Conservation (phyloP, 2,888 invertebrate species). For the Ptychoptera contaminata region DNA sequence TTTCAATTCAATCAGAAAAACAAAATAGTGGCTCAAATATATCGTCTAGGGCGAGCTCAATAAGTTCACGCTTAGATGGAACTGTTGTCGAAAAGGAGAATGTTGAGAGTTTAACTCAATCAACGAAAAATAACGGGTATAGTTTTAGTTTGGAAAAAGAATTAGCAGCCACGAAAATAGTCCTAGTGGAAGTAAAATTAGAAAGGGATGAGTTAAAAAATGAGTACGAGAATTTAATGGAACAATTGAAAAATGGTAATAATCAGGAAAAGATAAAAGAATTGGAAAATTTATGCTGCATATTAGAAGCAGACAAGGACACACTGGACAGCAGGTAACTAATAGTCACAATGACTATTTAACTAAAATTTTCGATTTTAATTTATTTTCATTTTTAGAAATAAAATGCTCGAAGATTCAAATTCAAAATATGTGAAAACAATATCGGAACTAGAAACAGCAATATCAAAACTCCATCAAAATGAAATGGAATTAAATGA, state of each 20-base stretch:
- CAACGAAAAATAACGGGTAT: background rate
- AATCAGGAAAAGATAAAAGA: constrained; percentile 14
- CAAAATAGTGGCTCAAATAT: constrained; percentile 11
- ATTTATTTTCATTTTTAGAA: background rate
- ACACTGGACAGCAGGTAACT: background rate
- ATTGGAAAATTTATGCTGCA: constrained; percentile 16
- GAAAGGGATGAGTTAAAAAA: constrained; percentile 22
- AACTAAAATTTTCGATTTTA: background rate
- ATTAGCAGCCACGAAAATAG: constrained; percentile 22
- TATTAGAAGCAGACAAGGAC: constrained; percentile 15
- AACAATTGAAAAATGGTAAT: constrained; percentile 17
- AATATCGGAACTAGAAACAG: constrained; percentile 26
- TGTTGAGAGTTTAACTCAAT: background rate
- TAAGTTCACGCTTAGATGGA: constrained; percentile 11
- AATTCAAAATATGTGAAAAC: constrained; percentile 22
- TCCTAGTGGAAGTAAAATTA: constrained; percentile 19
- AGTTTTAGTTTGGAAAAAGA: constrained; percentile 14
- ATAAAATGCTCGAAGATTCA: constrained; percentile 8
- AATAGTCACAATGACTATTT: constrained; percentile 7
- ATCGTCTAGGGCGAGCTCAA: constrained; percentile 15
- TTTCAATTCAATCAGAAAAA: constrained; percentile 1
- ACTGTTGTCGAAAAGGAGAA: constrained; percentile 8
- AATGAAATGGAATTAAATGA: constrained; percentile 31
- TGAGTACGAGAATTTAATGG: constrained; percentile 16
- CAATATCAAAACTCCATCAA: constrained; percentile 31